phyloP scores from a whole-genome alignment of 2,888 invertebrate species.

The Acrobasis consociella region DNA sequence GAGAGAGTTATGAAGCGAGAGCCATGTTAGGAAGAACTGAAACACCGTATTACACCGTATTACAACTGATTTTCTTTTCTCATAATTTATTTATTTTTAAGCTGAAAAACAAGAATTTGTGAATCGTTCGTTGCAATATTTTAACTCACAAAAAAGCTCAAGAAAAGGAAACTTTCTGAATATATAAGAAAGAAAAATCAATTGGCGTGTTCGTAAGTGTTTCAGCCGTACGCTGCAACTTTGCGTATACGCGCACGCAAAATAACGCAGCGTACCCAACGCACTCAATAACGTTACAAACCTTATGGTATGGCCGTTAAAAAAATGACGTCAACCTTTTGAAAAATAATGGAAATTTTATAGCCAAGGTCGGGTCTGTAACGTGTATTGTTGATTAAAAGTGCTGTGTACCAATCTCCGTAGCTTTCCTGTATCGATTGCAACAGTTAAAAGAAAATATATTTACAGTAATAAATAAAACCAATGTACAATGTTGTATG shows the following conservation, averaged over 20 bases:
- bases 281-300: neutral
- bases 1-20: neutral
- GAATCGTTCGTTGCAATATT: too few relatives aligned
- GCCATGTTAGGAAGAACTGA: neutral
- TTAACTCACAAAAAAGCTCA: too few relatives aligned
- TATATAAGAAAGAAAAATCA: too few relatives aligned
- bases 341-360: neutral
- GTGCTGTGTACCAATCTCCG: slow-evolving; percentile 1
- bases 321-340: neutral
- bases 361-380: neutral
- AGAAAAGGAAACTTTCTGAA: too few relatives aligned
- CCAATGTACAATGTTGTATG: slow-evolving; percentile 1
- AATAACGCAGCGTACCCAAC: neutral
- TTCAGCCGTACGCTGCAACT: neutral
- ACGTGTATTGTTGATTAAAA: slow-evolving; percentile 3
- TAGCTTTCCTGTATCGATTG: neutral
- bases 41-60: too few relatives aligned
- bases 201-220: neutral
- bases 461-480: slow-evolving; percentile 8
- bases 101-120: neutral
- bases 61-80: neutral
- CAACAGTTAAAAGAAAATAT: slow-evolving; percentile 1
- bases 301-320: neutral
- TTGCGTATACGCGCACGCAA: neutral
- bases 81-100: neutral